Base-by-base conservation (phyloP, 1,140 invertebrate species). In the Eurosta solidaginis region DNA sequence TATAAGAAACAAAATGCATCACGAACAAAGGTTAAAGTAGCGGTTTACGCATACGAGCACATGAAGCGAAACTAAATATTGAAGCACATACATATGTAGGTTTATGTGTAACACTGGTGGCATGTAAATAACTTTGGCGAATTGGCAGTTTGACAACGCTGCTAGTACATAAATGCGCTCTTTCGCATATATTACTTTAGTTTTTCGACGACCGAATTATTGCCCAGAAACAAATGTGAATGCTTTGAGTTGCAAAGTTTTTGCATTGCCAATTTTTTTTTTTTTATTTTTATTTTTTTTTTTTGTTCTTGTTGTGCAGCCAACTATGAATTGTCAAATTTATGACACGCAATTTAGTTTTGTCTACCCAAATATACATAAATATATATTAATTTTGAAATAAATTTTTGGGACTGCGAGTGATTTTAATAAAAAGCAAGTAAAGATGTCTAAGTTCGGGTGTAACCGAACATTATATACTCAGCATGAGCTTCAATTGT, bases 1-100 rank as follows among this genome's bases (percentile, higher is more conserved):
- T 29, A 68, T 68, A 68, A 68, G 59, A 68, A 68, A 68, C 40
- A 68, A 68, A 68, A 68, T 68, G 59, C 59, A 42, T 40, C 33
- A 68, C 17, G 17, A 14, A 29, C 2, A 47, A 47, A 4, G 1
- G 2, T n/a, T 25, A 3, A 27, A 33, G 27, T 17, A 33, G 52
- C 25, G n/a, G n/a, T n/a, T n/a, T n/a, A 2, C 29, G n/a, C 29
- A n/a, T 14, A 63, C 4, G n/a, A n/a, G n/a, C n/a, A n/a, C n/a
- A n/a, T n/a, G n/a, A n/a, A n/a, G n/a, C n/a, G n/a, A n/a, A n/a
- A n/a, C n/a, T n/a, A n/a, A n/a, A n/a, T n/a, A n/a, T n/a, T n/a
- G n/a, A n/a, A n/a, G 2, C 14, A 63, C 9, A n/a, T 20, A 20
- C 7, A 20, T 10, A 42, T 1, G 17, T 22, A n/a, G 2, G n/a